A percentile compares a stretch with the other conserved stretches of the same genome.
These are phyloP conservation scores for Dendrolimus punctatus DNA, from an alignment of 1,140 invertebrate genomes.

Conservation along the genomic window DNA sequence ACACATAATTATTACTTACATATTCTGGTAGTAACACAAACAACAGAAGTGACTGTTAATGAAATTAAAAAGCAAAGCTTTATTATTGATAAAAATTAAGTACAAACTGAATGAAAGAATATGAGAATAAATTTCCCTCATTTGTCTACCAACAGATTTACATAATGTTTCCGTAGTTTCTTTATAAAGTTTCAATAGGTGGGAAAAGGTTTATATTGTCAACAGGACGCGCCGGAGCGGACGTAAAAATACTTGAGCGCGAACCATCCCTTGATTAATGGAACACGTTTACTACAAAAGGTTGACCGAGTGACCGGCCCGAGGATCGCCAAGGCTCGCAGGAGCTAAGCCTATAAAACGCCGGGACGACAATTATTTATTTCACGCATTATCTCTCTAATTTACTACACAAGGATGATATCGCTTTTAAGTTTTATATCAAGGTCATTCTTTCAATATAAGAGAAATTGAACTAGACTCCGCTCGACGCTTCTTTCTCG, in stretches of 20 bases:
- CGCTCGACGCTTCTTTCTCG: no score
- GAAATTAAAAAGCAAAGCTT: no score
- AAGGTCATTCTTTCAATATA: slow-evolving; percentile 1
- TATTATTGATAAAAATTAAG: no score
- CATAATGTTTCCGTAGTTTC: slow-evolving; percentile 5
- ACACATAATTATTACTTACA: no score
- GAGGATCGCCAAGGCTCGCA: not conserved
- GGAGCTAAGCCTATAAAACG: slow-evolving; percentile 11
- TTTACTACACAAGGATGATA: slow-evolving; percentile 8
- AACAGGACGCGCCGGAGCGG: not conserved
- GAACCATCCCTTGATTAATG: slow-evolving; percentile 18
- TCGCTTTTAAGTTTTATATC: slow-evolving; percentile 5
- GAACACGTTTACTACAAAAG: not conserved
- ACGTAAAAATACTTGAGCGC: slow-evolving; percentile 15
- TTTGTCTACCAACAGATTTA: no score
- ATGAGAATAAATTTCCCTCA: no score
- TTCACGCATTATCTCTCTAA: slow-evolving; percentile 16
- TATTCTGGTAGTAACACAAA: no score
- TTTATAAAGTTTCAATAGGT: slow-evolving; percentile 11
- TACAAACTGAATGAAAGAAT: no score
- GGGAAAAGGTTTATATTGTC: slow-evolving; percentile 22
- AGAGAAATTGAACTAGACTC: not conserved
- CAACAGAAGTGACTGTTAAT: no score
- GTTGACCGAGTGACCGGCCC: not conserved
- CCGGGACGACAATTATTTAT: slow-evolving; percentile 14